Evolutionary conservation across 2,797 vertebrate species (phyloP).

Genomic region (Mareca strepera): DNA sequence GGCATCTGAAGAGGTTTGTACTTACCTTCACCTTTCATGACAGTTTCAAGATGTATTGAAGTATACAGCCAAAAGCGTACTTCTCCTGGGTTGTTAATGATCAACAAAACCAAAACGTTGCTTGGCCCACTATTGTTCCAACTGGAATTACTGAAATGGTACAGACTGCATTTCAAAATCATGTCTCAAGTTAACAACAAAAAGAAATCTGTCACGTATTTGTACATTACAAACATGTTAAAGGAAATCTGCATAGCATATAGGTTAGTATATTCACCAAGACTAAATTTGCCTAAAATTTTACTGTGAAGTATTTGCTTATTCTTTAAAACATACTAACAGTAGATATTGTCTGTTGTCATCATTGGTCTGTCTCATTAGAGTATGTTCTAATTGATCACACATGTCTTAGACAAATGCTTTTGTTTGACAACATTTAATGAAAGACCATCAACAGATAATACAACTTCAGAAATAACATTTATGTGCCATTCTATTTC

Average conservation of each 20-base stretch:
- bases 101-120: not conserved
- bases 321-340: not conserved
- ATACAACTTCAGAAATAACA: not conserved
- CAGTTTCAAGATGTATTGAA: not conserved
- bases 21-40: not conserved
- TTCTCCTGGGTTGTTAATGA: not conserved
- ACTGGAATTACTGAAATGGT: not conserved
- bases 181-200: accelerated
- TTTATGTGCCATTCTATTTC: not conserved
- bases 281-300: not conserved
- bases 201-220: not conserved
- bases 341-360: not conserved
- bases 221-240: not conserved
- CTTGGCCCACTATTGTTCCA: not conserved
- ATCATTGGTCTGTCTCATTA: not conserved
- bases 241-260: not conserved
- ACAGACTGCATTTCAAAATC: not conserved
- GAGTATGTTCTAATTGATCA: not conserved
- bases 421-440: not conserved
- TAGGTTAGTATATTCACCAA: not conserved
- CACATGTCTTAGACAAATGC: not conserved
- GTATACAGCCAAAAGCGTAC: not conserved
- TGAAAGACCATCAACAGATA: not conserved
- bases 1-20: not conserved
- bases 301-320: not conserved